Base-by-base conservation (phyloP, 1,140 invertebrate genomes). In the Dendrolimus punctatus region DNA sequence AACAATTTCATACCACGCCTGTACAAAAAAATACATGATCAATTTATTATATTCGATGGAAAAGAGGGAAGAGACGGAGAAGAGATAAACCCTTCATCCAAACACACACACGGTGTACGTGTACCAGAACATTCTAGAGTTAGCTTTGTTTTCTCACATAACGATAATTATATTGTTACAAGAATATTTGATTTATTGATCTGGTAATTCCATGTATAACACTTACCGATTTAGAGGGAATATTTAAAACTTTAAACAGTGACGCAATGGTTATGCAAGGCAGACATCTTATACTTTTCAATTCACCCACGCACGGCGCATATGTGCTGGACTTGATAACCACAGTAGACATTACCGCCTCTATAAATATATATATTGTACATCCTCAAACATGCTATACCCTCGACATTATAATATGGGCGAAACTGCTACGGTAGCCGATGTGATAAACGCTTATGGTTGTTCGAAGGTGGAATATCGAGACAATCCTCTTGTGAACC, bases 281-380 rank as follows among this genome's bases (percentile, higher is more conserved):
- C 58, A 60, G 58, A 62, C 60, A 60, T 61, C 57, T 53, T 53
- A 57, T 57, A 52, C 61, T 58, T 63, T 66, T 65, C 66, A 68
- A 70, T 68, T 68, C 68, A 73, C 66, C 64, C 63, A 50, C 60
- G 61, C 66, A 71, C 71, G 65, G 55, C 52, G 44, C 51, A 68
- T 63, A 74, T 71, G 72, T 77, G 70, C 64, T 54, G 46, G 47
- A 64, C 57, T 55, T 74, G 46, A 58, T 60, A 77, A 71, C 60
- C 57, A 23, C 49, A 40, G 49, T 43, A 45, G 46, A 66, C 55
- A 62, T 69, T 69, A 64, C 58, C 55, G 44, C 47, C 45, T 45
- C 57, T 62, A 64, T 63, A 72, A 70, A 70, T 64, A 67, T 57
- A 57, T 65, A 63, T 55, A 56, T 56, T 49, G 41, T 41, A 52